Conservation (phyloP, 2,888 invertebrate species). For the Didymodactylos carnosus region DNA sequence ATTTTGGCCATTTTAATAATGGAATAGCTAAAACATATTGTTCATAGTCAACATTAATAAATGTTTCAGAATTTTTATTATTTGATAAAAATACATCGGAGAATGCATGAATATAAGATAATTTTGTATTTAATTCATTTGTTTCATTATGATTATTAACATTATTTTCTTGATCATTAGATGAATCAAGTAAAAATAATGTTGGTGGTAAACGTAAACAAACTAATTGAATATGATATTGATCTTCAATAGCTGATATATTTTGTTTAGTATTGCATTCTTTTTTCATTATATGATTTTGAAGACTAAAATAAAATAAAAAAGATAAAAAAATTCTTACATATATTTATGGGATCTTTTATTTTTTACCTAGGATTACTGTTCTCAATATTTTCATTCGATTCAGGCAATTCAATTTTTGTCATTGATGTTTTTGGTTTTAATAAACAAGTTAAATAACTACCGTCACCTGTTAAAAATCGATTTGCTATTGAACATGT, state of each 20-base stretch:
- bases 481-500: background rate
- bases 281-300: no score
- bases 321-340: no score
- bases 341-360: no score
- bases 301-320: no score
- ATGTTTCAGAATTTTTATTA: background rate
- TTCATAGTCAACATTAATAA: background rate
- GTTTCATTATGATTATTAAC: background rate
- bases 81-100: background rate
- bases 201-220: background rate
- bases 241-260: no score
- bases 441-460: background rate
- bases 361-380: no score
- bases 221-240: background rate
- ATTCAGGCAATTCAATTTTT: no score
- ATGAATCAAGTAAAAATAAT: background rate
- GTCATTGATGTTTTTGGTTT: no score
- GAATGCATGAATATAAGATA: no score
- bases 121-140: no score
- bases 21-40: background rate
- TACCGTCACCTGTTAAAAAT: background rate
- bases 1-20: background rate
- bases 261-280: no score
- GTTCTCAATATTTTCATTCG: no score
- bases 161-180: background rate